These are phyloP conservation scores for Monochamus alternatus DNA, from an alignment of 2,888 invertebrate genomes.

Conservation along the genomic window DNA sequence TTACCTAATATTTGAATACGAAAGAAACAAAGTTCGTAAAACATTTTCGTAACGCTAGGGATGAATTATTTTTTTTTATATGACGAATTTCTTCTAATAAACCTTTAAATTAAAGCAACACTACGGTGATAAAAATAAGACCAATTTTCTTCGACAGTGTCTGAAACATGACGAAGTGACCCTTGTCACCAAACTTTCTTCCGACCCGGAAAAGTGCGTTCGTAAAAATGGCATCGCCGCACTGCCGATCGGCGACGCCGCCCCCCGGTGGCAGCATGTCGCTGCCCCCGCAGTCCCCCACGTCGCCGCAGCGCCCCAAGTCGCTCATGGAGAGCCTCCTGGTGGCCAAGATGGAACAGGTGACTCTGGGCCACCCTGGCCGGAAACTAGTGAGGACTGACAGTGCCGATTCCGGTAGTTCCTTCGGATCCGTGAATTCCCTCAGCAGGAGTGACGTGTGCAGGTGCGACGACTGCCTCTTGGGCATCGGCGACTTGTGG, in stretches of 20 bases:
- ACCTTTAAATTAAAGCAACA: too few species aligned
- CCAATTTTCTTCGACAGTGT: background rate
- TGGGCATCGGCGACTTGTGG: constrained; percentile 87
- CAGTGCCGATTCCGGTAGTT: constrained; percentile 84
- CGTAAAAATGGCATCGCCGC: constrained; percentile 71
- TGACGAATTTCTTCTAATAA: too few species aligned
- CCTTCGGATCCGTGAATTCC: constrained; percentile 80
- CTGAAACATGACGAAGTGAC: constrained; percentile 14
- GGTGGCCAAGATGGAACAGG: constrained; percentile 87
- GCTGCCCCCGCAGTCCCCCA: constrained; percentile 37
- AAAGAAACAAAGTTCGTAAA: too few species aligned
- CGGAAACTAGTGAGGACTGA: constrained; percentile 79
- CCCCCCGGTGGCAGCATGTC: constrained; percentile 64
- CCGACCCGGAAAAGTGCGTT: background rate
- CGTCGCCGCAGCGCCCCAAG: constrained; percentile 75
- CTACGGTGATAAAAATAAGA: too few species aligned
- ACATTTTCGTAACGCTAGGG: too few species aligned
- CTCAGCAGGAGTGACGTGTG: constrained; percentile 81
- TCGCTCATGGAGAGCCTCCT: constrained; percentile 87
- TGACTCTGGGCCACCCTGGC: constrained; percentile 70
- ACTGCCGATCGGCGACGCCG: constrained; percentile 73
- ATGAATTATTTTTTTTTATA: too few species aligned
- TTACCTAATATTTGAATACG: too few species aligned
- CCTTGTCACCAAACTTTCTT: background rate
- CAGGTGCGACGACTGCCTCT: constrained; percentile 86